Evolutionary conservation across 2,113 vertebrate genomes (phyloP).

Genomic region (Nanorana parkeri): DNA sequence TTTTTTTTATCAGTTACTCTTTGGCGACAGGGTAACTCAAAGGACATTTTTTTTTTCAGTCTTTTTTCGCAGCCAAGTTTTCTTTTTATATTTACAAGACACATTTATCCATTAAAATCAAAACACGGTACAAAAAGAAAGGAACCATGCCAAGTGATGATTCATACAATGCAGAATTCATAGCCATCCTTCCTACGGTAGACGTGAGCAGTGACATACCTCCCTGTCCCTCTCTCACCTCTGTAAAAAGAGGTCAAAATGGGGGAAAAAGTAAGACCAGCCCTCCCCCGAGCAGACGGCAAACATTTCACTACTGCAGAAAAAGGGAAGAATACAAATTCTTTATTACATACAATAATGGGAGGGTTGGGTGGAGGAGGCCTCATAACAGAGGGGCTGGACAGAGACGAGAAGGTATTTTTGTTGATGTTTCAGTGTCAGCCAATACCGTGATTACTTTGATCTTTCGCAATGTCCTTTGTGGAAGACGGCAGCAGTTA

Average conservation of each 20-base stretch:
- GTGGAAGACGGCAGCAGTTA: constrained; percentile 69
- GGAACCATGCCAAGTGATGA: constrained; percentile 78
- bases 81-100: constrained; percentile 96
- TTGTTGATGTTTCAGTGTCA: no score
- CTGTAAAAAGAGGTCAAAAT: constrained; percentile 63
- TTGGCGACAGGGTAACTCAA: no score
- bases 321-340: constrained; percentile 75
- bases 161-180: constrained; percentile 89
- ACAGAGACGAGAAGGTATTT: no score
- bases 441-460: no score
- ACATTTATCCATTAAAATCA: constrained; percentile 96
- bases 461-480: constrained; percentile 52
- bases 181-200: constrained; percentile 85
- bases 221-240: constrained; percentile 64
- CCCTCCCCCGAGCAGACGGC: constrained; percentile 64
- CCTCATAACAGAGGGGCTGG: no score
- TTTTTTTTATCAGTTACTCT: no score
- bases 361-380: no score
- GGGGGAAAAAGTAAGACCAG: constrained; percentile 67
- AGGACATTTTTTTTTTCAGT: no score
- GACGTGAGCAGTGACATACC: constrained; percentile 60
- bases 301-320: constrained; percentile 65
- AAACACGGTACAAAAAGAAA: constrained; percentile 97
- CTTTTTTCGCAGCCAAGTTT: constrained; percentile 70
- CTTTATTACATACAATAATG: no score